A percentile compares a stretch with the other conserved stretches of the same genome.
These are phyloP conservation scores for Trichoplusia ni DNA, from an alignment of 1,140 invertebrate species.

Conservation along the genomic window DNA sequence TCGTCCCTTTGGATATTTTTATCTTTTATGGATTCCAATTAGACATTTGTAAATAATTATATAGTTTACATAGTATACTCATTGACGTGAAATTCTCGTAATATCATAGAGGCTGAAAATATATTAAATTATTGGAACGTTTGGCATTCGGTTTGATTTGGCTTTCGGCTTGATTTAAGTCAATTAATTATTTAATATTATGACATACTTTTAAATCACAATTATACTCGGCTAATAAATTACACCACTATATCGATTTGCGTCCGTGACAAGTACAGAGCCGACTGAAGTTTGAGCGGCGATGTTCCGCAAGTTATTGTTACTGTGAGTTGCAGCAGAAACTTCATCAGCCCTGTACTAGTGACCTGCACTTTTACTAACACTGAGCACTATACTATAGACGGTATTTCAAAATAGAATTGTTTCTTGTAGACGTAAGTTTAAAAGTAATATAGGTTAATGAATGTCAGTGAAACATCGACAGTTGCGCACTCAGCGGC, in stretches of 20 bases:
- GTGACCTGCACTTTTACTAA: not conserved
- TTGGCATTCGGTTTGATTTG: slow-evolving; percentile 50
- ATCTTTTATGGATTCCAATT: slow-evolving; percentile 38
- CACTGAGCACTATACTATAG: slow-evolving; percentile 19
- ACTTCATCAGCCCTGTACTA: slow-evolving; percentile 22
- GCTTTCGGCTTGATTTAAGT: slow-evolving; percentile 30
- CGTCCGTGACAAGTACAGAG: not conserved
- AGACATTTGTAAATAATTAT: slow-evolving; percentile 44
- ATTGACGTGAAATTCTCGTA: slow-evolving; percentile 49
- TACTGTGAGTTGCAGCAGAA: not conserved
- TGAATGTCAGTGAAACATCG: slow-evolving; percentile 25
- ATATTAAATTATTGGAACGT: slow-evolving; percentile 44
- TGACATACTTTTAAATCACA: slow-evolving; percentile 3
- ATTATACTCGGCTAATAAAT: too few relatives aligned
- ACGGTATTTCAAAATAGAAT: slow-evolving; percentile 18
- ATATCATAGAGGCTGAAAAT: slow-evolving; percentile 45
- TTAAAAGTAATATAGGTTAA: slow-evolving; percentile 26
- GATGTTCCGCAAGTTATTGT: not conserved
- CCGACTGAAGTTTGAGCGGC: not conserved
- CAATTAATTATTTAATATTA: slow-evolving; percentile 24
- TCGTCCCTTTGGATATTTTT: slow-evolving; percentile 65
- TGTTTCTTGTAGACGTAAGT: slow-evolving; percentile 24
- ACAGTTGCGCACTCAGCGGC: not conserved
- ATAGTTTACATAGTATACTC: slow-evolving; percentile 41
- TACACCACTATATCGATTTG: not conserved